A percentile compares a stretch with the other conserved stretches of the same genome.
phyloP scores from a whole-genome alignment of 1,140 invertebrate species.

The Physella acuta region DNA sequence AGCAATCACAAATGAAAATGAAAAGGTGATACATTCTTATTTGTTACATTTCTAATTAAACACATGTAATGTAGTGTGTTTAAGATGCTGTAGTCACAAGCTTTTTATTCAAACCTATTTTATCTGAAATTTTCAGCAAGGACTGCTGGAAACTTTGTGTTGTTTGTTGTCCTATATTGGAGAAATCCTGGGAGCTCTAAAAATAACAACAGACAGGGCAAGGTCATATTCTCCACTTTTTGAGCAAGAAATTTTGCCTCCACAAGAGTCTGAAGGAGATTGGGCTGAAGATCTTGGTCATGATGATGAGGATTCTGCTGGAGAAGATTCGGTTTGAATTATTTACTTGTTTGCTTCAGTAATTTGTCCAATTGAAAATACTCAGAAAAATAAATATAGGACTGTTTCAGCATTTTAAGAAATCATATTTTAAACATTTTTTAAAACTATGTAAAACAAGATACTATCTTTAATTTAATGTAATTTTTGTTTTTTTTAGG shows the following conservation, averaged over 20 bases:
- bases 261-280: slow-evolving; percentile 69
- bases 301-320: slow-evolving; percentile 87
- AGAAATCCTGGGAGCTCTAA: slow-evolving; percentile 68
- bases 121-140: no score
- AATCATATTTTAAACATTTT: no score
- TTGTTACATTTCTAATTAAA: no score
- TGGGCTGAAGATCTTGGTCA: slow-evolving; percentile 78
- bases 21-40: slow-evolving; percentile 7
- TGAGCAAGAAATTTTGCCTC: slow-evolving; percentile 68
- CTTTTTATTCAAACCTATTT: not conserved
- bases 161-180: slow-evolving; percentile 76
- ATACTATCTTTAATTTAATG: no score
- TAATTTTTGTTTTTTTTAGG: no score
- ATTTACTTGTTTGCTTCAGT: no score
- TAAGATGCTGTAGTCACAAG: not conserved
- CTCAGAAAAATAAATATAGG: no score
- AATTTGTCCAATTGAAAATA: no score
- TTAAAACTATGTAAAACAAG: no score
- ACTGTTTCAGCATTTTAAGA: no score
- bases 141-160: slow-evolving; percentile 75
- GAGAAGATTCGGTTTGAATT: slow-evolving; percentile 88
- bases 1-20: slow-evolving; percentile 13
- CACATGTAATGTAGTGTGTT: no score
- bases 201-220: slow-evolving; percentile 55
- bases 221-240: slow-evolving; percentile 74